These are phyloP conservation scores for Danaus plexippus DNA, from an alignment of 1,140 invertebrate genomes.

Conservation along the genomic window DNA sequence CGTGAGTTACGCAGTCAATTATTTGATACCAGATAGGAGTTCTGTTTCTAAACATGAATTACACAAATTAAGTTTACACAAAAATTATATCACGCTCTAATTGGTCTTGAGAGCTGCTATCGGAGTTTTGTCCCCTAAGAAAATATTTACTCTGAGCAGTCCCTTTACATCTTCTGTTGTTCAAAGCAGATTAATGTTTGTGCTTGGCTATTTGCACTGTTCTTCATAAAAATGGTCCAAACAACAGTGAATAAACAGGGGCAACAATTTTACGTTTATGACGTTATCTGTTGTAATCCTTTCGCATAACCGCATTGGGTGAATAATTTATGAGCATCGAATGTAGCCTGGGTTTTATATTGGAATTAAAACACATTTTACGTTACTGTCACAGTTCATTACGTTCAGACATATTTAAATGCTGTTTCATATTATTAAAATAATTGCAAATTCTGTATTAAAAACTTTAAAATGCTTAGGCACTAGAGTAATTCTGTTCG, in stretches of 20 bases:
- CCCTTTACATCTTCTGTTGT: slow-evolving; percentile 68
- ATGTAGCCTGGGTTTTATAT: slow-evolving; percentile 10
- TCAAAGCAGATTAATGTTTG: slow-evolving; percentile 70
- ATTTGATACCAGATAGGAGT: slow-evolving; percentile 26
- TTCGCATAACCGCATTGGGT: slow-evolving; percentile 28
- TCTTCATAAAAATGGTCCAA: slow-evolving; percentile 68
- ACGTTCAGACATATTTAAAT: too few relatives aligned
- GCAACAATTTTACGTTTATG: slow-evolving; percentile 35
- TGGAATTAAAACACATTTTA: neutral
- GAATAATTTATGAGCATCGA: slow-evolving; percentile 34
- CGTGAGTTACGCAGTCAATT: slow-evolving; percentile 11
- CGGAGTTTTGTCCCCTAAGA: slow-evolving; percentile 62
- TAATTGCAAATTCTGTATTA: too few relatives aligned
- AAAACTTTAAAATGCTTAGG: too few relatives aligned
- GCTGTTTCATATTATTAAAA: too few relatives aligned
- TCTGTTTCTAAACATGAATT: slow-evolving; percentile 33
- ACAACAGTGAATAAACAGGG: slow-evolving; percentile 52
- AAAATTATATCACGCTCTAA: slow-evolving; percentile 66
- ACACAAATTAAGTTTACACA: slow-evolving; percentile 63
- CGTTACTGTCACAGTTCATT: too few relatives aligned
- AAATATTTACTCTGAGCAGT: slow-evolving; percentile 56
- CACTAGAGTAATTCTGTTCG: too few relatives aligned
- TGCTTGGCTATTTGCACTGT: slow-evolving; percentile 59
- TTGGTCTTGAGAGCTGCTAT: slow-evolving; percentile 44
- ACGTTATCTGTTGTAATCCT: slow-evolving; percentile 56